A percentile compares a stretch with the other conserved stretches of the same genome.
These are phyloP conservation scores for Drosophila atripex DNA, from an alignment of 2,888 invertebrate genomes.

Conservation along the genomic window DNA sequence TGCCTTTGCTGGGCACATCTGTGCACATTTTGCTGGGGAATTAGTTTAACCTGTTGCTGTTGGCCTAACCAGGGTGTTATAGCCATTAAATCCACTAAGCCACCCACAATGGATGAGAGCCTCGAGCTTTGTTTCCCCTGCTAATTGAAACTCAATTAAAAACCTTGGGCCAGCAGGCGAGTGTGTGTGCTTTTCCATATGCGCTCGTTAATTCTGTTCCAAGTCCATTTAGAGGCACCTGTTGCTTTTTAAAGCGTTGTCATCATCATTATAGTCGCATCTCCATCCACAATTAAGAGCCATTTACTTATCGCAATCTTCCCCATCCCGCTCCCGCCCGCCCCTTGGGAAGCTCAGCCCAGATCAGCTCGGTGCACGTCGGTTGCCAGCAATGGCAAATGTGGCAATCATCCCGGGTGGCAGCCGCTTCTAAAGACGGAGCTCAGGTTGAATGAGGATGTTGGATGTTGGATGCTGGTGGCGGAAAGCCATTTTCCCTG, in stretches of 20 bases:
- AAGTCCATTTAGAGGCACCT: slow-evolving; percentile 31
- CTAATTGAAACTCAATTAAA: slow-evolving; percentile 39
- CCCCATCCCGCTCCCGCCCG: neutral
- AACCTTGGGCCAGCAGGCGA: slow-evolving; percentile 5
- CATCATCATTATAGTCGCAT: slow-evolving; percentile 35
- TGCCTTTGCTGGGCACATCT: slow-evolving; percentile 22
- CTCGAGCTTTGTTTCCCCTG: slow-evolving; percentile 2
- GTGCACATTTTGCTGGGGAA: slow-evolving; percentile 7
- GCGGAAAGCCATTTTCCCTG: slow-evolving; percentile 61
- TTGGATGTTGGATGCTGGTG: slow-evolving; percentile 22
- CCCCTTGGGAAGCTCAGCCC: slow-evolving; percentile 45
- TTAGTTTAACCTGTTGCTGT: slow-evolving; percentile 25
- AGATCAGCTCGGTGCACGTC: slow-evolving; percentile 33
- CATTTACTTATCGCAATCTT: slow-evolving; percentile 37
- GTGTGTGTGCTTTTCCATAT: slow-evolving; percentile 5
- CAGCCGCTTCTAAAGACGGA: slow-evolving; percentile 33
- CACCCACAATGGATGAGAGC: slow-evolving; percentile 7
- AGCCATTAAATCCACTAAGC: slow-evolving; percentile 18
- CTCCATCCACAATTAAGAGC: slow-evolving; percentile 35
- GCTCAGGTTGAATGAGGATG: slow-evolving; percentile 41
- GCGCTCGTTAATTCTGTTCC: slow-evolving; percentile 22
- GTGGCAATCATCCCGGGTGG: slow-evolving; percentile 24
- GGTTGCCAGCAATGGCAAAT: slow-evolving; percentile 21
- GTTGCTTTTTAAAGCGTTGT: slow-evolving; percentile 20
- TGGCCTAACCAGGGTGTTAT: slow-evolving; percentile 14